Conservation (phyloP, 2,113 vertebrate genomes). For the Calcarius ornatus region DNA sequence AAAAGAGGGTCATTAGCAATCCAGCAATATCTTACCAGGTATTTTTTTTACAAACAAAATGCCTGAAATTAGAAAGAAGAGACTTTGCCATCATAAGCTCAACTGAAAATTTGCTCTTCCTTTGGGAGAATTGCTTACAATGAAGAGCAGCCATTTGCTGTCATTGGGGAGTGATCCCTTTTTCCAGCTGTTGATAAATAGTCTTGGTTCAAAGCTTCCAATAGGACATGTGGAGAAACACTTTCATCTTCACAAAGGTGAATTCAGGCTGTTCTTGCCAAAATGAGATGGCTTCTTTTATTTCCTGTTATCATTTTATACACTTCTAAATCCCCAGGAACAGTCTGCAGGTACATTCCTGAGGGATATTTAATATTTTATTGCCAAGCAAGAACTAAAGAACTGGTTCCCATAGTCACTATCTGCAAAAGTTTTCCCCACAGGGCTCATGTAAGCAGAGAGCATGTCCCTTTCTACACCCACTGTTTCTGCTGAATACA, state of each 20-base stretch:
- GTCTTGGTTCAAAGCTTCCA: not conserved
- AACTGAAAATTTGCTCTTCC: not conserved
- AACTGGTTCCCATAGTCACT: constrained; percentile 26
- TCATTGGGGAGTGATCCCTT: not conserved
- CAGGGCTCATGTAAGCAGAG: not conserved
- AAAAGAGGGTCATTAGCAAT: not conserved
- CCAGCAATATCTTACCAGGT: not conserved
- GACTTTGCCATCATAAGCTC: not conserved
- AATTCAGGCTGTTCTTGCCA: not conserved
- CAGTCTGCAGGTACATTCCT: constrained; percentile 22
- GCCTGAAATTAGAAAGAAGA: not conserved
- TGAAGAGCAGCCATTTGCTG: not conserved
- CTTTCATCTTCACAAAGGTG: not conserved
- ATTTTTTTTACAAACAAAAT: not conserved
- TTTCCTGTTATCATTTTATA: not conserved
- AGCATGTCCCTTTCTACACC: not conserved
- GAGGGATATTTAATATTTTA: constrained; percentile 51
- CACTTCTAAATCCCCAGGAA: not conserved
- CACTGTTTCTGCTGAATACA: not conserved
- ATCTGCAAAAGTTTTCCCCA: constrained; percentile 17
- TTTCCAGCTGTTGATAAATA: not conserved
- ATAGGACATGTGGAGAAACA: not conserved
- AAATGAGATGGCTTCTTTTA: not conserved
- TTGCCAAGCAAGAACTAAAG: constrained; percentile 41
- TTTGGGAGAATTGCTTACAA: not conserved